Evolutionary conservation across 2,113 vertebrate species (phyloP), one percentile per base, ranked within the genome.

Genomic region (Nanorana parkeri): DNA sequence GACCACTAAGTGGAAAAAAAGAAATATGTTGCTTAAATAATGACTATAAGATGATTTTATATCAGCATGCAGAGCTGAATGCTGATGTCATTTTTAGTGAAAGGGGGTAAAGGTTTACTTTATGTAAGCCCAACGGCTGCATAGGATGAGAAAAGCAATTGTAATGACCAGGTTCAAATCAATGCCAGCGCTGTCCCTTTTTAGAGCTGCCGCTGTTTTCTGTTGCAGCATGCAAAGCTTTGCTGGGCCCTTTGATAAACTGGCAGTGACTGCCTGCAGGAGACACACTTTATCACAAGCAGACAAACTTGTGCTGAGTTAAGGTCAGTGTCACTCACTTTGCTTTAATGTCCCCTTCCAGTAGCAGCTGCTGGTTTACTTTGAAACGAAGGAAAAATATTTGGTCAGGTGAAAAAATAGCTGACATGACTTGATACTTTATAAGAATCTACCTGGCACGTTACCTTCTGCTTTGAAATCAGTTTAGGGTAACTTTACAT

Each of bases 391-490:
- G 8, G 51, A 64, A 24, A 78, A 78, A 55, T 54, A 68, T 68
- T 55, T 67, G 19, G 64, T 54, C 71, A 60, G 21, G 26, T 36
- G 32, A 68, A 56, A 64, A 52, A 52, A 72, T 7, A 85, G 84
- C 86, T 89, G 88, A 87, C 87, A 83, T 89, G 80, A 85, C 85
- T 89, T 86, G 89, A 88, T 90, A 51, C 63, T 60, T 29, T 60
- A 78, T 90, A 90, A 91, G 86, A 83, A 84, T 91, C 88, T 85
- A 82, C 69, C 84, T 52, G 58, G 84, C 85, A 92, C 88, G 87
- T 90, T 92, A 89, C 78, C 84, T 87, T 87, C 83, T 61, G 72
- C 85, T 84, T 88, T 89, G 85, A 90, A 92, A 93, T 91, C 88
- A 89, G 86, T 92, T 93, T 93, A 76, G 32, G 29, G 63, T 75